phyloP scores from a whole-genome alignment of 2,113 vertebrate genomes.

The Sorex araneus region DNA sequence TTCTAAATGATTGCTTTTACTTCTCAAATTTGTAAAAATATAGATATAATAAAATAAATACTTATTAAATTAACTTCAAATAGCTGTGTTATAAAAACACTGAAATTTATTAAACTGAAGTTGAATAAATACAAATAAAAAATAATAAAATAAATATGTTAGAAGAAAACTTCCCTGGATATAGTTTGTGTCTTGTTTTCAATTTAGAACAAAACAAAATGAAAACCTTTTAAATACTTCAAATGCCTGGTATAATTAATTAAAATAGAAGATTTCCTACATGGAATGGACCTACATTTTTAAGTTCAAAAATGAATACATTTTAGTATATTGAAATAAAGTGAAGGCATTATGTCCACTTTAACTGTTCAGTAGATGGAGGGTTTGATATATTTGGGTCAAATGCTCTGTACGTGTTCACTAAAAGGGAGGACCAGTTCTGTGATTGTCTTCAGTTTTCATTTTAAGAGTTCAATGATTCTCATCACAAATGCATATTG shows the following conservation, averaged over 20 bases:
- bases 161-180: neutral
- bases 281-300: neutral
- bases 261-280: neutral
- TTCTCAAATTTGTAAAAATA: neutral
- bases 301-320: too few relatives aligned
- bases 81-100: neutral
- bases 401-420: too few relatives aligned
- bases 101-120: constrained; percentile 5
- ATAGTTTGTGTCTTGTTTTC: neutral
- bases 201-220: neutral
- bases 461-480: too few relatives aligned
- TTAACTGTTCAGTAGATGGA: too few relatives aligned
- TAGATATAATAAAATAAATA: neutral
- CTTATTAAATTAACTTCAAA: neutral
- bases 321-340: too few relatives aligned
- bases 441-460: too few relatives aligned
- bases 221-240: neutral
- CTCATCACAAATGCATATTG: too few relatives aligned
- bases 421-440: too few relatives aligned
- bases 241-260: neutral
- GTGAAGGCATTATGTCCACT: too few relatives aligned
- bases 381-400: too few relatives aligned
- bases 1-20: neutral
- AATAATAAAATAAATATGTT: constrained; percentile 3
- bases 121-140: neutral